Evolutionary conservation across 2,888 invertebrate genomes (phyloP), one percentile per base, ranked within the genome.

Genomic region (Ormyrus pomaceus): DNA sequence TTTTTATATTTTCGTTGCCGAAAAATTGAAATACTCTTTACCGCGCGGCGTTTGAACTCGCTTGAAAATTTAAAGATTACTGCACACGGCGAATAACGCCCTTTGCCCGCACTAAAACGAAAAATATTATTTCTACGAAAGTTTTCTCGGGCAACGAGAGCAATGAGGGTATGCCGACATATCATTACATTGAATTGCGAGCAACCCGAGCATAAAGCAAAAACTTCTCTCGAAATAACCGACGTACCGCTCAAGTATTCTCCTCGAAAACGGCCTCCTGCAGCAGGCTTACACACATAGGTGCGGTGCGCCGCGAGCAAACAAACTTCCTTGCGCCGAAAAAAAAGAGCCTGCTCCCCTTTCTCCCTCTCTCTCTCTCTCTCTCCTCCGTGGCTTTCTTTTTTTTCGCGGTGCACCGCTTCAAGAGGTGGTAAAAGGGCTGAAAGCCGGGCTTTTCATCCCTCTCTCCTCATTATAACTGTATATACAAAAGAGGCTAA

Each of bases 271-370:
- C 65, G 65, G 13, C 7, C 51, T 19, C 8, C 13, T 56, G 46
- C 13, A 10, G 5, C 70, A 8, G 19, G 1, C 48, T 9, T 9
- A 50, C 59, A 59, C 55, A 34, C 45, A 45, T n/a, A n/a, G 4
- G 65, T 48, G 68, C 51, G 69, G 74, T 58, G 19, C 58, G 50
- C 74, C 74, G n/a, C 55, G 51, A 45, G 69, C 74, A 69, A 58
- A 69, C 74, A 79, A 74, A 74, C 79, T 62, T 77, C 65, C 48
- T 58, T 34, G 53, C 58, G 9, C 46, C 62, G 5, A 19, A 19
- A 19, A 19, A 19, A 11, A 53, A 51, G 48, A 55, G 65, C 46
- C 13, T 19, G 5, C 45, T 13, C 56, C 0, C 59, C 6, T 9
- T 75, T 10, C 51, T 58, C 19, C 6, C 64, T 55, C n/a, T 46